phyloP scores from a whole-genome alignment of 1,140 invertebrate species.

The Diabrotica undecimpunctata region DNA sequence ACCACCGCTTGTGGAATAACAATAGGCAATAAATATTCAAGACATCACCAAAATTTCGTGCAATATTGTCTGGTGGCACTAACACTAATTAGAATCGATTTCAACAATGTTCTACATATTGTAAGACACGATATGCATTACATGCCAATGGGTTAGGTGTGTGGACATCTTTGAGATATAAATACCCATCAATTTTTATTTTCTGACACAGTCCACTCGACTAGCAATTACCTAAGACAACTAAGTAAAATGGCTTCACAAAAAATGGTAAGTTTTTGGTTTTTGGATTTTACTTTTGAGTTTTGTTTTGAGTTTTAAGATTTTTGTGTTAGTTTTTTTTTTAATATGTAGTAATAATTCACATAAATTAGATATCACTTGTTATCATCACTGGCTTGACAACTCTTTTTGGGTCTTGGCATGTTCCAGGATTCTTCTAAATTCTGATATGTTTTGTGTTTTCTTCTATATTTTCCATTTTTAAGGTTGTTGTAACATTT shows the following conservation, averaged over 20 bases:
- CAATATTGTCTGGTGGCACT: neutral
- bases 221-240: constrained; percentile 16
- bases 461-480: no score
- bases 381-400: no score
- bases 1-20: no score
- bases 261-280: constrained; percentile 25
- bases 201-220: constrained; percentile 7
- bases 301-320: no score
- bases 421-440: no score
- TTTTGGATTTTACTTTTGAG: neutral
- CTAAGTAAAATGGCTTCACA: constrained; percentile 31
- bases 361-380: no score
- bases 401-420: no score
- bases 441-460: no score
- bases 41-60: constrained; percentile 6
- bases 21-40: no score
- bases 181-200: constrained; percentile 6
- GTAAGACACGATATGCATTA: neutral
- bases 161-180: neutral
- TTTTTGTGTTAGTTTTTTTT: neutral
- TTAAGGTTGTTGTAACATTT: no score
- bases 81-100: neutral
- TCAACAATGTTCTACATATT: constrained; percentile 1
- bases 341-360: no score
- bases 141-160: neutral